Conservation (phyloP, 2,113 vertebrate species). For the Ornithorhynchus anatinus region DNA sequence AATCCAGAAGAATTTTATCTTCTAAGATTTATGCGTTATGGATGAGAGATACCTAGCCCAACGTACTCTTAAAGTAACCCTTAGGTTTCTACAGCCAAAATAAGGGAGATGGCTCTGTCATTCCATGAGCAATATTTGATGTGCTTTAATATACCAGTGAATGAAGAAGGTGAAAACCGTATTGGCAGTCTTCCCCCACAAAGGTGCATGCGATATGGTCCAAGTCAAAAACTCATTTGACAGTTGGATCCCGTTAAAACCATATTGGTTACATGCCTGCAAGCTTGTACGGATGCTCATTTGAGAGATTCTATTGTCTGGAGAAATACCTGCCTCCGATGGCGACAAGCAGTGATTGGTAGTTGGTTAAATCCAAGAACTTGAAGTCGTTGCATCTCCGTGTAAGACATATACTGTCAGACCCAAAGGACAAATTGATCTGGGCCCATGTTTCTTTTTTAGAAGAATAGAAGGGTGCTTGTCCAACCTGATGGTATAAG, state of each 20-base stretch:
- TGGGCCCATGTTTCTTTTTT: too few relatives aligned
- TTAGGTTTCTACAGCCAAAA: background rate
- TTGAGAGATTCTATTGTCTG: background rate
- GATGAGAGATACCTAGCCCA: background rate
- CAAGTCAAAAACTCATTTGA: slow-evolving; percentile 2
- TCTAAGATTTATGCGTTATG: background rate
- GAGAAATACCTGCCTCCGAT: background rate
- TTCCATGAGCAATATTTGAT: slow-evolving; percentile 1
- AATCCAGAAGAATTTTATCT: background rate
- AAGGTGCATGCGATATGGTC: slow-evolving; percentile 11
- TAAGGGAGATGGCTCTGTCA: too few relatives aligned
- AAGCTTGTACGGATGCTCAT: background rate
- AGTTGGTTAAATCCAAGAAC: too few relatives aligned
- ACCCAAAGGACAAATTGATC: too few relatives aligned
- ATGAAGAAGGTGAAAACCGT: background rate
- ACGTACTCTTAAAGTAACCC: background rate
- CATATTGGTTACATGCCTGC: background rate
- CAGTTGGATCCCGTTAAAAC: background rate
- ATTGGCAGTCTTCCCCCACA: background rate
- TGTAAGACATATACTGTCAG: too few relatives aligned
- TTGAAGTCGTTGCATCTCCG: too few relatives aligned
- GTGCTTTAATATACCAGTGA: background rate
- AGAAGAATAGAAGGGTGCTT: too few relatives aligned
- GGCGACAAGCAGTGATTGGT: too few relatives aligned
- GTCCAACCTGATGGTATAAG: too few relatives aligned